Conservation (phyloP, 2,797 vertebrate genomes). For the Cuniculus paca region DNA sequence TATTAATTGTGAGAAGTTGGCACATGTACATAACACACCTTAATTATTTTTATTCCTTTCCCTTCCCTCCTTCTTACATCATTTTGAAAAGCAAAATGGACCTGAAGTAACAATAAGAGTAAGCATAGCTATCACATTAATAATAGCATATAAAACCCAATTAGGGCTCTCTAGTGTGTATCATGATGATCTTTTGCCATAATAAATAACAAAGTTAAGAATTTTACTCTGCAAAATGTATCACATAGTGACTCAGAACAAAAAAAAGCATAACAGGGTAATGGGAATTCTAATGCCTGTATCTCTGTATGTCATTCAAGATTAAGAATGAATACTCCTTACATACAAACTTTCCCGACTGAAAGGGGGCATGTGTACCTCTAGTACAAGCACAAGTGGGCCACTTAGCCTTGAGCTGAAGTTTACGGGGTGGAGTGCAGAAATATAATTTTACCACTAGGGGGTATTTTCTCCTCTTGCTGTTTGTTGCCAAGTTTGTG, state of each 20-base stretch:
- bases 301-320: not conserved
- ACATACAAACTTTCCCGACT: not conserved
- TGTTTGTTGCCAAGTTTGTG: not conserved
- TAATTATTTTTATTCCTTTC: not conserved
- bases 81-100: conserved; percentile 19
- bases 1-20: not conserved
- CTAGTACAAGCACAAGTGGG: too few relatives aligned
- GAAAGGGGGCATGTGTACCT: not conserved
- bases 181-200: conserved; percentile 9
- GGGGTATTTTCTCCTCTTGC: conserved; percentile 62
- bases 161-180: not conserved
- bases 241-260: not conserved
- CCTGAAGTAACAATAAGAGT: not conserved
- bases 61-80: not conserved
- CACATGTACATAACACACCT: not conserved
- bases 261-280: not conserved
- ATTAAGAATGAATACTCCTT: conserved; percentile 6
- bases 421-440: not conserved
- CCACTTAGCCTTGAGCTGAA: not conserved
- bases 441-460: conserved; percentile 66
- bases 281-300: not conserved
- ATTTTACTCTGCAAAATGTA: not conserved
- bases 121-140: not conserved
- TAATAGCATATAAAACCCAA: not conserved
- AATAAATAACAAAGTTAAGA: conserved; percentile 47